These are phyloP conservation scores for Dryobota labecula DNA, from an alignment of 2,888 invertebrate species.

Conservation along the genomic window DNA sequence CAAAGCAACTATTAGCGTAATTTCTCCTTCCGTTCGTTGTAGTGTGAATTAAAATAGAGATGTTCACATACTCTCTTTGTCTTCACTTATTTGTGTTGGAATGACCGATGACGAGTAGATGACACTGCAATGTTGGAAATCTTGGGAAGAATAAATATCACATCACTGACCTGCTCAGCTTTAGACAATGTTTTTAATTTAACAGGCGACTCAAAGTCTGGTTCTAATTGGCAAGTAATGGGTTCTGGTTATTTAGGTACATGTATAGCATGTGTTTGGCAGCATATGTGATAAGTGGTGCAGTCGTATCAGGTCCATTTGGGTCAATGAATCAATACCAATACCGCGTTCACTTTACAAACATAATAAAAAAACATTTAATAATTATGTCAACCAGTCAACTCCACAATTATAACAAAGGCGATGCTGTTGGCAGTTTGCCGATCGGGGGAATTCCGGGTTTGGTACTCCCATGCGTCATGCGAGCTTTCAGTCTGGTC, in stretches of 20 bases:
- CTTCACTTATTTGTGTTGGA: constrained; percentile 13
- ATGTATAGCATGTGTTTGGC: constrained; percentile 8
- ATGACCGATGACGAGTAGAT: constrained; percentile 15
- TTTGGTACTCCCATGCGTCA: constrained; percentile 55
- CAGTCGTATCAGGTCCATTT: constrained; percentile 45
- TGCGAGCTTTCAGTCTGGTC: constrained; percentile 23
- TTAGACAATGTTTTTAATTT: background rate
- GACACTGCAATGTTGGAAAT: constrained; percentile 8
- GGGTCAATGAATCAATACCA: constrained; percentile 67
- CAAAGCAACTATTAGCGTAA: constrained; percentile 13
- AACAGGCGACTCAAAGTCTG: background rate
- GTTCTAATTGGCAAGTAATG: constrained; percentile 4
- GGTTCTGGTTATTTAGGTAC: background rate
- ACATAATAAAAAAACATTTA: constrained; percentile 13
- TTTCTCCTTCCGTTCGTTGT: constrained; percentile 13
- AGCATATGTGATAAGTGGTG: constrained; percentile 32
- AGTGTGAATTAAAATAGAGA: constrained; percentile 42
- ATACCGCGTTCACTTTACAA: constrained; percentile 12
- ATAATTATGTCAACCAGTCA: constrained; percentile 45
- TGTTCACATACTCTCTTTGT: constrained; percentile 24
- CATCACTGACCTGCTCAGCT: background rate
- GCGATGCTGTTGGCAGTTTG: constrained; percentile 57
- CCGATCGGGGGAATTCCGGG: constrained; percentile 60
- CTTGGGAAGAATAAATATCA: background rate
- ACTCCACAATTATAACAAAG: constrained; percentile 51